Evolutionary conservation across 2,797 vertebrate genomes (phyloP), one percentile per base, ranked within the genome.

Genomic region (Tolypeutes matacus): DNA sequence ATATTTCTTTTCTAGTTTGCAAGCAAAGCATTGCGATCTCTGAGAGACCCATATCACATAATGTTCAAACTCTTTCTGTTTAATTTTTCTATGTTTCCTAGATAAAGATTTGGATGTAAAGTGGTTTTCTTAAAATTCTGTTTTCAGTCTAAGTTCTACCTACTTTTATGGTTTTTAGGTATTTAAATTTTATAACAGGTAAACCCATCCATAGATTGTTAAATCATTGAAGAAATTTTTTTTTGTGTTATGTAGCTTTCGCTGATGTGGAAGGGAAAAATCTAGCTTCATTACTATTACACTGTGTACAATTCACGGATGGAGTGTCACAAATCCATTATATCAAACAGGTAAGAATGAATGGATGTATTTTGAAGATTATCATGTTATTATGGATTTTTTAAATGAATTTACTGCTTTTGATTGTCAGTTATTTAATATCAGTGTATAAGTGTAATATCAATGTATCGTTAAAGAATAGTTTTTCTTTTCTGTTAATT

Each of bases 301-400:
- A 93, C 3, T 99, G 99, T 94, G 96, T 99, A 46, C 97, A 98
- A 23, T 98, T 99, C 84, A 98, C 95, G 0, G 98, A 99, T 95
- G 99, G 99, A 8, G 99, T 99, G 76, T 99, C 99, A 90, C 99
- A 99, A 98, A 99, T 99, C 95, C 99, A 98, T 93, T 98, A 98
- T 67, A 96, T 99, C 91, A 99, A 99, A 97, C 99, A 99, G 98
- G 99, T 99, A 89, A 94, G 96, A n/a, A 82, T 89, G 78, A 69
- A 31, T 77, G 46, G 7, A 6, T 81, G 21, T 77, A 51, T 92
- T 21, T 93, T 20, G 18, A 27, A 25, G 29, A 25, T 60, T 96
- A 67, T 91, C 2, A 0, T 76, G 62, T 77, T 93, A 0, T 69
- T 91, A 56, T 15, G 36, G 31, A 80, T 39, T 86, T 96, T 31